Conservation (phyloP, 2,888 invertebrate species). For the Caenorhabditis japonica region DNA sequence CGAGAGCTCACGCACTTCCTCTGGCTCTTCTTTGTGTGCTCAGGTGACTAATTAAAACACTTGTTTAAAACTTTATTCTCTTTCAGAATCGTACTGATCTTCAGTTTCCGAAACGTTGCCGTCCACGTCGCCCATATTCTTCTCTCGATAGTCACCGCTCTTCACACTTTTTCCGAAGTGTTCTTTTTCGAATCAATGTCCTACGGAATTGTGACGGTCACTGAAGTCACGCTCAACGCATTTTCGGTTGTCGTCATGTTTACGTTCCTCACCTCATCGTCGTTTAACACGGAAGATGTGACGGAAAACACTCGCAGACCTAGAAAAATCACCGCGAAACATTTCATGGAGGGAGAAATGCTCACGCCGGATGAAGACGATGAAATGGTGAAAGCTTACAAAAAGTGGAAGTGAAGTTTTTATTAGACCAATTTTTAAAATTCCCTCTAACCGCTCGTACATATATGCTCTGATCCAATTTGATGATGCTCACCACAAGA, state of each 20-base stretch:
- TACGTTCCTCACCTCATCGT: constrained; percentile 11
- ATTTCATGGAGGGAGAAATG: constrained; percentile 49
- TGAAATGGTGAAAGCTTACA: constrained; percentile 46
- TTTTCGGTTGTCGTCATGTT: constrained; percentile 48
- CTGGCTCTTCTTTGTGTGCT: constrained; percentile 32
- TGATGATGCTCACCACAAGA: too few species aligned
- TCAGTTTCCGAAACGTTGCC: constrained; percentile 38
- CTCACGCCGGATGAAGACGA: constrained; percentile 50
- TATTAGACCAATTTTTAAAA: too few species aligned
- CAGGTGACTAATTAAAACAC: constrained; percentile 16
- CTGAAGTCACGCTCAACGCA: constrained; percentile 52
- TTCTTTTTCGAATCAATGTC: constrained; percentile 53
- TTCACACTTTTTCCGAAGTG: constrained; percentile 53
- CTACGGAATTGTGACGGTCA: constrained; percentile 49
- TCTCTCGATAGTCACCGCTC: constrained; percentile 26
- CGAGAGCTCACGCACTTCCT: constrained; percentile 50
- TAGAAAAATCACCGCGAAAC: constrained; percentile 40
- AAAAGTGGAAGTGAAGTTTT: constrained; percentile 40
- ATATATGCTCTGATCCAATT: too few species aligned
- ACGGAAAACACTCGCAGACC: constrained; percentile 6
- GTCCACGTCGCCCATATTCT: constrained; percentile 54
- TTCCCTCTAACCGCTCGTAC: too few species aligned
- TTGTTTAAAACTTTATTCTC: background rate
- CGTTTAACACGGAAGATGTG: constrained; percentile 5
- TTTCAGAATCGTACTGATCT: constrained; percentile 49